phyloP scores from a whole-genome alignment of 2,888 invertebrate species.

The Hyposoter didymator region DNA sequence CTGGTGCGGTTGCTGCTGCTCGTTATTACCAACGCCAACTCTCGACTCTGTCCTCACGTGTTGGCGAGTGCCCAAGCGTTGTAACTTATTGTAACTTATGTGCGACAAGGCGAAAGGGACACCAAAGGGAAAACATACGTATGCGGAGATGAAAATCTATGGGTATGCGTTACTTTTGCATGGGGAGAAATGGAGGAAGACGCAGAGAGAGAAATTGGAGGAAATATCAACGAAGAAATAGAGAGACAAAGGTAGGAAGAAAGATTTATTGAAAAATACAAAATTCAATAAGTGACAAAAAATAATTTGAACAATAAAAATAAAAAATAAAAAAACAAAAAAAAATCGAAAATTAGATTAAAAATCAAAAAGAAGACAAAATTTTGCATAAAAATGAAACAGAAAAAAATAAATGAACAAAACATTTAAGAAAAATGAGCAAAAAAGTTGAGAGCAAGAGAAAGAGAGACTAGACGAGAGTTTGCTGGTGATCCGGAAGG shows the following conservation, averaged over 20 bases:
- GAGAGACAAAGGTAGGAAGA: constrained; percentile 1
- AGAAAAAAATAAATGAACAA: constrained; percentile 30
- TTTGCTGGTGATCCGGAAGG: constrained; percentile 38
- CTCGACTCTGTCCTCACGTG: constrained; percentile 65
- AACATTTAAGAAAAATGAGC: constrained; percentile 44
- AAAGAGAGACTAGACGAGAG: constrained; percentile 23
- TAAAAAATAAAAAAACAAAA: too few relatives aligned
- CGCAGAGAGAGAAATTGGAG: constrained; percentile 6
- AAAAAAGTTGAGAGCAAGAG: constrained; percentile 56
- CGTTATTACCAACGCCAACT: constrained; percentile 45
- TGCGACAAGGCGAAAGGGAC: constrained; percentile 54
- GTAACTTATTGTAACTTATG: constrained; percentile 66
- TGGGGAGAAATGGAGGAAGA: constrained; percentile 22
- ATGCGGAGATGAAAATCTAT: background rate
- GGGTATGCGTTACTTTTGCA: background rate
- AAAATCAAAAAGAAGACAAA: too few relatives aligned
- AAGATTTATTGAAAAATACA: background rate
- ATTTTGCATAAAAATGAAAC: too few relatives aligned
- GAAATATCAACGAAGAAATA: constrained; percentile 23
- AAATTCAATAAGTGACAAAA: too few relatives aligned
- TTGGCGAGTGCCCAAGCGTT: constrained; percentile 54
- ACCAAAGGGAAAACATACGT: constrained; percentile 35
- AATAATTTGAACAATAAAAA: too few relatives aligned
- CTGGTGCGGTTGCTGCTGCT: constrained; percentile 37
- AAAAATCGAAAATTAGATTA: too few relatives aligned